Evolutionary conservation across 2,113 vertebrate species (phyloP).

Genomic region (Halichoerus grypus): DNA sequence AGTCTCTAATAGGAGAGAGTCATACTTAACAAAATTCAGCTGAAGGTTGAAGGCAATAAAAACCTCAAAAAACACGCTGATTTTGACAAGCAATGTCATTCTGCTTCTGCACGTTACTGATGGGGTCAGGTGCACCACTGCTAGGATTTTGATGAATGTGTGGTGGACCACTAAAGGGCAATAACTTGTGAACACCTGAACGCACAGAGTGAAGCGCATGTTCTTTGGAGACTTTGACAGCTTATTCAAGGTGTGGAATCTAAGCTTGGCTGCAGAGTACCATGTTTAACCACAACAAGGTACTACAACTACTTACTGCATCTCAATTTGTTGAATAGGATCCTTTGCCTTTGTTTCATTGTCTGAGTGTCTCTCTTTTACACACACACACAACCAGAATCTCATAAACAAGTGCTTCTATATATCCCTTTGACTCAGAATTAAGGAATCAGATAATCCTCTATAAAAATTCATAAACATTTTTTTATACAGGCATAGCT

Average conservation of each 20-base stretch:
- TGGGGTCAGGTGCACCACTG: background rate
- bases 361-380: background rate
- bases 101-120: background rate
- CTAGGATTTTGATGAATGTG: background rate
- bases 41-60: background rate
- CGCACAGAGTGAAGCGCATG: background rate
- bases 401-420: background rate
- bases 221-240: background rate
- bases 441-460: conserved; percentile 13
- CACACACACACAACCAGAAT: background rate
- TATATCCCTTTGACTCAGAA: background rate
- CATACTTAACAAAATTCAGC: background rate
- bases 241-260: background rate
- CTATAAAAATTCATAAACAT: background rate
- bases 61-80: background rate
- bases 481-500: background rate
- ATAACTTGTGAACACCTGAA: background rate
- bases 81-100: background rate
- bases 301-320: background rate
- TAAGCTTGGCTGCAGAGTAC: background rate
- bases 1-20: background rate
- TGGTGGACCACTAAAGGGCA: background rate
- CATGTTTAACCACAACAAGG: background rate
- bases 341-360: conserved; percentile 13
- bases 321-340: background rate